A percentile compares a stretch with the other conserved stretches of the same genome.
Evolutionary conservation across 2,888 invertebrate genomes (phyloP).

Genomic region (Arge pagana): DNA sequence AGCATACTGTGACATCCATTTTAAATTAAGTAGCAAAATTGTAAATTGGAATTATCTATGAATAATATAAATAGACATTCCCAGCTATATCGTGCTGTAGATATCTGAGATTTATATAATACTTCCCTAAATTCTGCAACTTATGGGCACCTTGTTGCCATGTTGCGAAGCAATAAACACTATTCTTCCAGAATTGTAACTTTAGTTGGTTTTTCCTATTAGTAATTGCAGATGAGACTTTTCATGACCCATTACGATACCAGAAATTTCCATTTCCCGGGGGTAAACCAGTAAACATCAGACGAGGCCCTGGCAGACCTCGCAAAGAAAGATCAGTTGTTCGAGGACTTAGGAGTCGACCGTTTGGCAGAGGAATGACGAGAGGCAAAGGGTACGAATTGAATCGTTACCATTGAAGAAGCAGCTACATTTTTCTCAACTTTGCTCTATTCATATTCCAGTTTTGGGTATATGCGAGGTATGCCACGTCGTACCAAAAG

Average conservation of each 20-base stretch:
- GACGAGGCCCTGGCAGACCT: constrained; percentile 79
- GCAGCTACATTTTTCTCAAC: neutral
- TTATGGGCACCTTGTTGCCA: no score
- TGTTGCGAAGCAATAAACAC: no score
- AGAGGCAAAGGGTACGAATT: constrained; percentile 51
- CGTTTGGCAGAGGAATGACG: constrained; percentile 51
- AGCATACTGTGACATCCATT: no score
- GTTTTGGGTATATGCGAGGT: constrained; percentile 55
- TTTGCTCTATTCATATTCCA: no score
- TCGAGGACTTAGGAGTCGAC: constrained; percentile 43
- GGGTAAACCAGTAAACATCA: constrained; percentile 66
- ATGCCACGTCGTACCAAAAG: constrained; percentile 59
- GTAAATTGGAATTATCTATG: no score
- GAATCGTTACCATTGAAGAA: neutral
- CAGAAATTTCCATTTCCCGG: constrained; percentile 58
- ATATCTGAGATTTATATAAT: no score
- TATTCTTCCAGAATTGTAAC: no score
- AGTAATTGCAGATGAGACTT: constrained; percentile 67
- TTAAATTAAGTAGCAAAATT: no score
- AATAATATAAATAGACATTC: no score
- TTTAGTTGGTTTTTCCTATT: no score
- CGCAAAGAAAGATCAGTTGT: constrained; percentile 70
- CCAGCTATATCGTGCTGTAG: no score
- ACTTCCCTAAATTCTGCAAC: no score
- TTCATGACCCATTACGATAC: constrained; percentile 69